Percentiles rank a stretch among this genome's conserved stretches.
phyloP scores from a whole-genome alignment of 2,888 invertebrate species.

The Heliconius sara region DNA sequence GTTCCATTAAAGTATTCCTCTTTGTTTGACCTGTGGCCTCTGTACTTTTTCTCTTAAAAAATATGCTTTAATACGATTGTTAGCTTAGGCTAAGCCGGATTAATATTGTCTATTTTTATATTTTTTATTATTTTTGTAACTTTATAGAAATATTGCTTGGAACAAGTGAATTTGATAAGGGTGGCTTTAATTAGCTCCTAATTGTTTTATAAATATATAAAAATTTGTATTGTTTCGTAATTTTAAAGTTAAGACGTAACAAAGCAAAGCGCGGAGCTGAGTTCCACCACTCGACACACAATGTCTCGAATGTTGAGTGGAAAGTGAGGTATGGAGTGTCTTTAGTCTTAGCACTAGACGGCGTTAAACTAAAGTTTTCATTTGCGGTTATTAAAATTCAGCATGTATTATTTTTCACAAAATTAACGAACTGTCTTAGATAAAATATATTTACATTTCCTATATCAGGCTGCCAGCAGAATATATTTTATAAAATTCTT shows the following conservation, averaged over 20 bases:
- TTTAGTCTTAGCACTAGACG: no score
- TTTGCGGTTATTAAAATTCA: background rate
- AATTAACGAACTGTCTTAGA: background rate
- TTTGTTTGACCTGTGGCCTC: constrained; percentile 29
- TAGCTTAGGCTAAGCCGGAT: constrained; percentile 8
- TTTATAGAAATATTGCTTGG: background rate
- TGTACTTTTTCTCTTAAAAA: constrained; percentile 28
- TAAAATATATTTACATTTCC: background rate
- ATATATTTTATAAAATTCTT: constrained; percentile 26
- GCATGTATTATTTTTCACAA: background rate
- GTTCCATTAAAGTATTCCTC: constrained; percentile 41
- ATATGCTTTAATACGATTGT: constrained; percentile 16
- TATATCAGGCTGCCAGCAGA: background rate
- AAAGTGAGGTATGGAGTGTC: no score
- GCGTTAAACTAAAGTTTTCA: background rate
- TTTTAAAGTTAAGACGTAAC: no score
- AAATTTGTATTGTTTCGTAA: no score
- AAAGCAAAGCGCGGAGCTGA: no score
- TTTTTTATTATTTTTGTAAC: background rate
- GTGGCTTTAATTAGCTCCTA: background rate
- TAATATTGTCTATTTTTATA: constrained; percentile 1
- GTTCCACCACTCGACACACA: no score
- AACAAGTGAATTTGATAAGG: no score
- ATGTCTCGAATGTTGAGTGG: no score
- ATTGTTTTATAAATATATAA: background rate